Percentiles rank a stretch among this genome's conserved stretches.
Conservation (phyloP, 2,797 vertebrate species). For the Cygnus olor region DNA sequence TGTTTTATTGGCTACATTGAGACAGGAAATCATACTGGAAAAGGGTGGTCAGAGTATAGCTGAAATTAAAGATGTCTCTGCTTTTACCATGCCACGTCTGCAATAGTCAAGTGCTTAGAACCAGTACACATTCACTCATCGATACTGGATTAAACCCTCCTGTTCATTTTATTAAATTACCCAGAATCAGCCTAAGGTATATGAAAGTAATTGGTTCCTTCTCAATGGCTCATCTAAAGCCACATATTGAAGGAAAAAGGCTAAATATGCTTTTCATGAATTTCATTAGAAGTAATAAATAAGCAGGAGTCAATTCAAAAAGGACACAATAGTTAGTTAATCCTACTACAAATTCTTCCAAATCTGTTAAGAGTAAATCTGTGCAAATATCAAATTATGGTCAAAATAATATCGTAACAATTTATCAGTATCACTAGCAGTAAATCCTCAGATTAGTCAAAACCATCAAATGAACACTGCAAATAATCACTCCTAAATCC, state of each 20-base stretch:
- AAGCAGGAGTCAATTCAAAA: background rate
- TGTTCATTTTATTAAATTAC: background rate
- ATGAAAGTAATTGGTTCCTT: background rate
- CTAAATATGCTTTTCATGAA: background rate
- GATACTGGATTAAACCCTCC: background rate
- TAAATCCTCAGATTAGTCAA: slow-evolving; percentile 27
- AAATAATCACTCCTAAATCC: background rate
- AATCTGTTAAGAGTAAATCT: background rate
- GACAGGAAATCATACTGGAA: background rate
- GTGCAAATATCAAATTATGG: background rate
- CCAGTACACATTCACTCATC: background rate
- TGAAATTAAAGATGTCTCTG: background rate
- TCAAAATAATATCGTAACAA: background rate
- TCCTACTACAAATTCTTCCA: background rate
- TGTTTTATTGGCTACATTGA: background rate
- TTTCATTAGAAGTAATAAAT: background rate
- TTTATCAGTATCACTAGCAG: background rate
- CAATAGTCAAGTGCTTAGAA: background rate
- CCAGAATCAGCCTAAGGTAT: background rate
- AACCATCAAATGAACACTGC: background rate
- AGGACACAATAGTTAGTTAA: background rate
- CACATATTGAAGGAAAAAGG: background rate
- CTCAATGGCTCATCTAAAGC: background rate
- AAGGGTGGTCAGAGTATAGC: background rate
- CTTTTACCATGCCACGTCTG: background rate